phyloP scores from a whole-genome alignment of 2,888 invertebrate species.

The Amphipoea lucens region DNA sequence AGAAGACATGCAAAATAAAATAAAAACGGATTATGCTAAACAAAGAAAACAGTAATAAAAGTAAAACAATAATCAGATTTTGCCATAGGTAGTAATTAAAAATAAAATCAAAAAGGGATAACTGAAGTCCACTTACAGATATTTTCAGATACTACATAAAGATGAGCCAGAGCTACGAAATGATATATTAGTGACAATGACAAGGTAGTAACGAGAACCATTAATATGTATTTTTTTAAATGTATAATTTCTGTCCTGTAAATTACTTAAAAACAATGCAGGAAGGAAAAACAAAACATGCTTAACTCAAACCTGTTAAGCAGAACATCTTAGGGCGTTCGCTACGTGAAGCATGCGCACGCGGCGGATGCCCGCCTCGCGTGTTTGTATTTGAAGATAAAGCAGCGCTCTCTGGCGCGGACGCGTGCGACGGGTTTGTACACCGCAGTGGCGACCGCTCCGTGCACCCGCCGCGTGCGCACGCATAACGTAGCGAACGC shows the following conservation, averaged over 20 bases:
- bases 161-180: not conserved
- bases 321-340: not conserved
- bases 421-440: too few species aligned
- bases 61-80: too few species aligned
- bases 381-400: too few species aligned
- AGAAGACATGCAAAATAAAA: constrained; percentile 24
- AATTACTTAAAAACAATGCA: not conserved
- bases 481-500: too few species aligned
- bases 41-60: not conserved
- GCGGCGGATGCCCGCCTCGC: too few species aligned
- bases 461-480: too few species aligned
- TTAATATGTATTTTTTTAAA: not conserved
- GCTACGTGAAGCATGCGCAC: too few species aligned
- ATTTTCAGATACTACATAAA: not conserved
- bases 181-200: not conserved
- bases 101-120: not conserved
- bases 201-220: not conserved
- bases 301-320: not conserved
- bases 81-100: not conserved
- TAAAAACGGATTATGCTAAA: not conserved
- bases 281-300: not conserved
- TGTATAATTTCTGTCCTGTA: not conserved
- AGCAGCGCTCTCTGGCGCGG: too few species aligned
- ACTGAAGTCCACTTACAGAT: not conserved
- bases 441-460: too few species aligned